Conservation (phyloP, 2,888 invertebrate species). For the Hofmannophila pseudospretella region DNA sequence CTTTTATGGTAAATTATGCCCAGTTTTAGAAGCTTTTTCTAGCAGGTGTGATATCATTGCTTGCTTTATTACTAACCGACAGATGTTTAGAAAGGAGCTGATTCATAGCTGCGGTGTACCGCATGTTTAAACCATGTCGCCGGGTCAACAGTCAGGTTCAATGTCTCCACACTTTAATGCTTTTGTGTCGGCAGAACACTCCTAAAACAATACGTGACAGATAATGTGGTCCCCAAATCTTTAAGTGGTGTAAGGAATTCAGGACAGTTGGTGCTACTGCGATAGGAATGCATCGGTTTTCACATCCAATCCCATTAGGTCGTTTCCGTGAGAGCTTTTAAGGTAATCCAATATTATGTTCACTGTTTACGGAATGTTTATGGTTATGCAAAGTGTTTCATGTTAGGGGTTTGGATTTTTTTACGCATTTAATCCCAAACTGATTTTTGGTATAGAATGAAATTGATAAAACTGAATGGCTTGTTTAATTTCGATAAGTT, state of each 20-base stretch:
- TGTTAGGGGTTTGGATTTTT: conserved; percentile 7
- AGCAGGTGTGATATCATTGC: conserved; percentile 38
- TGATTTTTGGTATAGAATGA: no score
- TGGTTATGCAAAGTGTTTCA: not conserved
- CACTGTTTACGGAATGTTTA: conserved; percentile 5
- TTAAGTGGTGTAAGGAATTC: conserved; percentile 37
- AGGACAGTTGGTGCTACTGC: conserved; percentile 11
- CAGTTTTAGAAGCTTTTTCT: conserved; percentile 5
- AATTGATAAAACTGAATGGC: not conserved
- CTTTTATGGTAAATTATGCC: not conserved
- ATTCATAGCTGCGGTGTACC: conserved; percentile 45
- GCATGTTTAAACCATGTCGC: conserved; percentile 39
- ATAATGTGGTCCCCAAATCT: conserved; percentile 46
- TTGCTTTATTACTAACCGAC: conserved; percentile 24
- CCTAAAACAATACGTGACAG: conserved; percentile 60
- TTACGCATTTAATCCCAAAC: not conserved
- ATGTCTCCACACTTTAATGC: conserved; percentile 50
- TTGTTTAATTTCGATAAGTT: not conserved
- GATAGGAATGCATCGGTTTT: conserved; percentile 22
- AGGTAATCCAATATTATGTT: conserved; percentile 8
- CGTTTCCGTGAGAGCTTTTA: conserved; percentile 9
- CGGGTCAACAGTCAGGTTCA: conserved; percentile 59
- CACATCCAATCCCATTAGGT: conserved; percentile 18
- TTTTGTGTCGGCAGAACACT: conserved; percentile 43
- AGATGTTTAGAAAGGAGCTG: conserved; percentile 38